Evolutionary conservation across 2,888 invertebrate species (phyloP), one percentile per base, ranked within the genome.

Genomic region (Synergus gifuensis): DNA sequence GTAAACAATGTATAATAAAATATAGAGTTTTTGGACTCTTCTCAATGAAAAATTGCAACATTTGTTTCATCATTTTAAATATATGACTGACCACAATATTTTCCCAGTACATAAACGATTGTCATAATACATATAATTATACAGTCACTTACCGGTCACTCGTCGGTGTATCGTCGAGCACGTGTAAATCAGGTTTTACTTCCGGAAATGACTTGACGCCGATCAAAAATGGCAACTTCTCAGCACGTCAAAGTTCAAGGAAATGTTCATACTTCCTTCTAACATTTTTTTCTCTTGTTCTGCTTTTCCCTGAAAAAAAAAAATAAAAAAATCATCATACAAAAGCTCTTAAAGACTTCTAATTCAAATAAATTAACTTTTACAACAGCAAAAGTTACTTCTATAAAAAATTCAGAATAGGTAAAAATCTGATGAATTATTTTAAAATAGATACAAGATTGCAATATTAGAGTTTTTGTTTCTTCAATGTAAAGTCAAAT

Each of bases 101-200:
- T 73, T n/a, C 69, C 54, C 69, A 49, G 69, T 12, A 12, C 8
- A 49, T 9, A 73, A 49, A 54, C n/a, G 11, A 36, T 54, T 54
- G 36, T 11, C 49, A 73, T 49, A 73, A 54, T 54, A n/a, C n/a
- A n/a, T n/a, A 46, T 22, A 14, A 22, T 22, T 49, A 16, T 73
- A 49, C 12, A 73, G 69, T 54, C 54, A 73, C 54, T 73, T 11
- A 73, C 69, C 69, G 49, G 49, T 73, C 69, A 73, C 69, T 73
- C 69, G 54, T 73, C 69, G 69, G 28, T 54, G n/a, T 73, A 49
- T 36, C 54, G 69, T 49, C 54, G 69, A 73, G 69, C 69, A 73
- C 69, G 69, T 73, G 54, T 49, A 54, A 73, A 54, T 28, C 22
- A n/a, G 49, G 9, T 49, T 69, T 69, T 73, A 54, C 49, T 54